Percentiles rank a stretch among this genome's conserved stretches.
These are phyloP conservation scores for Falcunculus frontatus DNA, from an alignment of 2,113 vertebrate genomes.

Conservation along the genomic window DNA sequence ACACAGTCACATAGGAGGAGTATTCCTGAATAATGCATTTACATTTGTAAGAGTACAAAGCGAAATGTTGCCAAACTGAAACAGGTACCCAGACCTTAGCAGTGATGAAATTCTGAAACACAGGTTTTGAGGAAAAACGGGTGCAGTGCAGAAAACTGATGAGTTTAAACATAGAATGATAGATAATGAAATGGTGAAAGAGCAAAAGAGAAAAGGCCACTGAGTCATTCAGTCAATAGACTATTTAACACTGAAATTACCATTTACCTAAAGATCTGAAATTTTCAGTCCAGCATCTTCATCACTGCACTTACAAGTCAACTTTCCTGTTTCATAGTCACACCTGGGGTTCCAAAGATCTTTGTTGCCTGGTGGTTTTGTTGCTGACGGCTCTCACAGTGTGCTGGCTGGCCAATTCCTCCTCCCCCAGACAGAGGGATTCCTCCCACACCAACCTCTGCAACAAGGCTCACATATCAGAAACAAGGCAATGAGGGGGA, in stretches of 20 bases:
- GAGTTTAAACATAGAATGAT: background rate
- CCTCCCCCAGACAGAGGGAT: rapidly evolving
- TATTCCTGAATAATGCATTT: background rate
- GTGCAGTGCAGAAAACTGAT: background rate
- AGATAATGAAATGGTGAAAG: background rate
- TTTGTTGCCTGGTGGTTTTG: background rate
- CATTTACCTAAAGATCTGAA: background rate
- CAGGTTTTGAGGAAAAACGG: background rate
- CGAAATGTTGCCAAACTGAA: background rate
- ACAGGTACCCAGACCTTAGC: background rate
- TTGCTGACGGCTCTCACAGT: background rate
- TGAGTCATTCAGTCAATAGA: background rate
- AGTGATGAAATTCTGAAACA: background rate
- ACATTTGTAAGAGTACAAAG: background rate
- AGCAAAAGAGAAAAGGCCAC: background rate
- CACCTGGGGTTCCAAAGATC: background rate
- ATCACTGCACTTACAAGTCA: background rate
- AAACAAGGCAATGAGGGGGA: background rate
- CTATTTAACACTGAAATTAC: background rate
- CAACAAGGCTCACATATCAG: background rate
- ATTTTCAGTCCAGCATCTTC: background rate
- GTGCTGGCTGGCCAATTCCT: background rate
- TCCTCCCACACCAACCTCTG: background rate
- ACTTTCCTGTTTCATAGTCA: background rate
- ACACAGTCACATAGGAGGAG: rapidly evolving